Conservation (phyloP, 2,888 invertebrate species). For the Tetragnatha montana region DNA sequence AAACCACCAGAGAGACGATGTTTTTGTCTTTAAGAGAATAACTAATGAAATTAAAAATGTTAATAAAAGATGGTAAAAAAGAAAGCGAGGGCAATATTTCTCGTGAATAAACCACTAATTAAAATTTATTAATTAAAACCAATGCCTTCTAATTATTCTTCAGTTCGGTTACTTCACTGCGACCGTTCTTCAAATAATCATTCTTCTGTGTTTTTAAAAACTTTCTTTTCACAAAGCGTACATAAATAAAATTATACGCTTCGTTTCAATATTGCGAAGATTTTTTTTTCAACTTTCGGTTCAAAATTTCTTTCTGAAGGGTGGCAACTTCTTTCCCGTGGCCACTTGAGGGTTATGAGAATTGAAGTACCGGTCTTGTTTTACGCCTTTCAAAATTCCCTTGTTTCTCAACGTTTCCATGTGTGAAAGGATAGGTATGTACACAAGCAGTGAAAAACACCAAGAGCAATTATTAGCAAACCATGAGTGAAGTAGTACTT, state of each 20-base stretch:
- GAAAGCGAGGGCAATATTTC: not conserved
- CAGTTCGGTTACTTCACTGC: not conserved
- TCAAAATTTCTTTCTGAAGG: constrained; percentile 3
- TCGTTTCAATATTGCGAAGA: constrained; percentile 5
- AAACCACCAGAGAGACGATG: not conserved
- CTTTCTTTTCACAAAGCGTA: not conserved
- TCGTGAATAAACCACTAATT: not conserved
- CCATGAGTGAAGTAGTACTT: constrained; percentile 17
- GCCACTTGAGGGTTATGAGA: constrained; percentile 40
- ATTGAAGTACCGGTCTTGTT: constrained; percentile 27
- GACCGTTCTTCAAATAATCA: not conserved
- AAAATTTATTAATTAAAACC: not conserved
- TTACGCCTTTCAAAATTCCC: constrained; percentile 13
- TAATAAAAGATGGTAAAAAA: not conserved
- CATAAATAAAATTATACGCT: constrained; percentile 3
- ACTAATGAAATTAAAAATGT: not conserved
- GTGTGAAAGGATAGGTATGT: constrained; percentile 19
- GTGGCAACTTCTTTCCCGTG: constrained; percentile 15
- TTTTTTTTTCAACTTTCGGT: constrained; percentile 6
- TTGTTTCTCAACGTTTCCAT: constrained; percentile 6
- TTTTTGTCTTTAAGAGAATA: not conserved
- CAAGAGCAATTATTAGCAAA: constrained; percentile 21
- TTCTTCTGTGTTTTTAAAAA: constrained; percentile 8
- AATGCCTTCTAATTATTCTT: not conserved
- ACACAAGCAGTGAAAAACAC: not conserved